Percentiles rank a stretch among this genome's conserved stretches.
Evolutionary conservation across 2,797 vertebrate genomes (phyloP).

Genomic region (Diplodus sargus): DNA sequence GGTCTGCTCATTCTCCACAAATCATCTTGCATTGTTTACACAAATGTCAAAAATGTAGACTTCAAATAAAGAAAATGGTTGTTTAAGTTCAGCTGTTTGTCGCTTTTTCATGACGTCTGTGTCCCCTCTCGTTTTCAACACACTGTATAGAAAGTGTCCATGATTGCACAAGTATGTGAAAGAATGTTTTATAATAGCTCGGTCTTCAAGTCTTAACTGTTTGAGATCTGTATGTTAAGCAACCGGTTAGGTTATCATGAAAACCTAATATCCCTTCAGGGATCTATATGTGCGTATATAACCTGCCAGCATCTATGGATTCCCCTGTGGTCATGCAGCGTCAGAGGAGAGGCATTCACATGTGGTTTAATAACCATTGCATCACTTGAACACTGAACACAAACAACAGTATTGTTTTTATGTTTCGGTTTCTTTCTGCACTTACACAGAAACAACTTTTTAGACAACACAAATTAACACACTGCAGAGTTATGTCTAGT

Average conservation of each 20-base stretch:
- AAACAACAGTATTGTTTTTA: not conserved
- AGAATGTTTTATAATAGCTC: not conserved
- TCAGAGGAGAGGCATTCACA: not conserved
- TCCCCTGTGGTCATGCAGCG: not conserved
- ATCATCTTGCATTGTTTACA: not conserved
- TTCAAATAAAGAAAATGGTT: constrained; percentile 68
- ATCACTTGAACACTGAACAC: not conserved
- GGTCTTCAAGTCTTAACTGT: not conserved
- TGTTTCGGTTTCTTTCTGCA: not conserved
- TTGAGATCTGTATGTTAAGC: no score
- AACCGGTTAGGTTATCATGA: no score
- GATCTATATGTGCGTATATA: no score
- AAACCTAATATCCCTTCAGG: no score
- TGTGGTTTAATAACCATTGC: not conserved
- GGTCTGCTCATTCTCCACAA: constrained; percentile 19
- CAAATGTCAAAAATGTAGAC: constrained; percentile 12
- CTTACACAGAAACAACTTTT: not conserved
- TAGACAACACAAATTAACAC: not conserved
- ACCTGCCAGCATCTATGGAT: no score
- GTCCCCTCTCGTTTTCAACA: not conserved
- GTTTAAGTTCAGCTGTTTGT: not conserved
- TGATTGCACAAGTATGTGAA: no score
- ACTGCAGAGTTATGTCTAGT: not conserved
- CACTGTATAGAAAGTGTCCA: no score
- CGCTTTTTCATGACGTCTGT: not conserved